These are phyloP conservation scores for Coilia nasus DNA, from an alignment of 2,797 vertebrate genomes.

Conservation along the genomic window DNA sequence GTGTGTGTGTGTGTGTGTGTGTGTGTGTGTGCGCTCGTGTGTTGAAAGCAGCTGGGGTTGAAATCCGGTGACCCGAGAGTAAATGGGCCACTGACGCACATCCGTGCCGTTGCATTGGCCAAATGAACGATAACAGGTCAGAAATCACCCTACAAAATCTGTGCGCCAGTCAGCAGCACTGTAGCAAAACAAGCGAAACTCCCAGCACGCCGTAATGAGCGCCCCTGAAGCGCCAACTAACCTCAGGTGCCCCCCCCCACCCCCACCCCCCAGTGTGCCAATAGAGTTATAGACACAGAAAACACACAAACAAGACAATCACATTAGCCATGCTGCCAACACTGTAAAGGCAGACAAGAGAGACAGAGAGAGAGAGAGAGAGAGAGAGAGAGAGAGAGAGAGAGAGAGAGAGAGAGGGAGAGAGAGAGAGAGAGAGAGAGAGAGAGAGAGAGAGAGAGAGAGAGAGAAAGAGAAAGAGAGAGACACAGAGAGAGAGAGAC, in stretches of 20 bases:
- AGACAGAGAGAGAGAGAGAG: too few species aligned
- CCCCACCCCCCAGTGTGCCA: too few species aligned
- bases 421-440: neutral
- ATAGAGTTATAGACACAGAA: too few species aligned
- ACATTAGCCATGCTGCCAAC: neutral
- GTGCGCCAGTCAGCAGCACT: neutral
- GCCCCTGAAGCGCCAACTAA: neutral
- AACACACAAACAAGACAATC: conserved; percentile 5
- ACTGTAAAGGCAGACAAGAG: neutral
- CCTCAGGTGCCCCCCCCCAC: neutral
- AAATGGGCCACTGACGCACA: neutral
- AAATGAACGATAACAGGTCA: neutral
- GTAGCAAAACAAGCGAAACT: neutral
- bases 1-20: too few species aligned
- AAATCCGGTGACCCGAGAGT: neutral
- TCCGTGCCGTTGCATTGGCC: neutral
- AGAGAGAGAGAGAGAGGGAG: neutral
- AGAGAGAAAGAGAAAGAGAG: neutral
- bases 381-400: neutral
- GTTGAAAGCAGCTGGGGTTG: too few species aligned
- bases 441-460: neutral
- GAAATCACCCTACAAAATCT: neutral
- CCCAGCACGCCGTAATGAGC: neutral
- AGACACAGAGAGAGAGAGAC: neutral
- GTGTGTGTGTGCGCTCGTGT: too few species aligned